phyloP scores from a whole-genome alignment of 2,888 invertebrate species.

The Yponomeuta evonymella region DNA sequence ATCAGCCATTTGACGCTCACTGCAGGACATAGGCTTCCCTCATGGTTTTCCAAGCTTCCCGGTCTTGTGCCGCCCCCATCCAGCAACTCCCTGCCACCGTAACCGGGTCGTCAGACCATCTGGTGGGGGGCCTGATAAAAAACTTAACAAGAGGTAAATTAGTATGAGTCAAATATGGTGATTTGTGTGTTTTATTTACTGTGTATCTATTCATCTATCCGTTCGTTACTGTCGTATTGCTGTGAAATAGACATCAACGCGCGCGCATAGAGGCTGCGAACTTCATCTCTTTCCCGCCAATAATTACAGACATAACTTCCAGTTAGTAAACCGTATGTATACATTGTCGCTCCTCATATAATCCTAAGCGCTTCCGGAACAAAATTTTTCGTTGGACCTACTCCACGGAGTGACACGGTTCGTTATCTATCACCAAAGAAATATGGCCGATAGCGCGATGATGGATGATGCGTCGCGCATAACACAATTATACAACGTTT shows the following conservation, averaged over 20 bases:
- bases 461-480: constrained; percentile 22
- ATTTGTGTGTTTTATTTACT: not conserved
- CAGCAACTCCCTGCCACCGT: too few relatives aligned
- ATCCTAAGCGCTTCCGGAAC: too few relatives aligned
- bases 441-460: constrained; percentile 14
- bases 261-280: not conserved
- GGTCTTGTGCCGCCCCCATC: too few relatives aligned
- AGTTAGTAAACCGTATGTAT: not conserved
- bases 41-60: too few relatives aligned
- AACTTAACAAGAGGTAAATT: too few relatives aligned
- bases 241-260: not conserved
- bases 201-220: too few relatives aligned
- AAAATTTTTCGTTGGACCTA: not conserved
- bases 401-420: not conserved
- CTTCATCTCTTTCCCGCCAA: not conserved
- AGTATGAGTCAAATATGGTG: too few relatives aligned
- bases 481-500: constrained; percentile 26
- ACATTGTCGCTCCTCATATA: not conserved
- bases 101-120: too few relatives aligned
- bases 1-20: too few relatives aligned
- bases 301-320: not conserved
- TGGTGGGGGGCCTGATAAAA: too few relatives aligned
- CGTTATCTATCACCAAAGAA: not conserved
- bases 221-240: not conserved
- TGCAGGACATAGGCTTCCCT: too few relatives aligned